A percentile compares a stretch with the other conserved stretches of the same genome.
Evolutionary conservation across 2,113 vertebrate genomes (phyloP).

Genomic region (Sylvietta virens): DNA sequence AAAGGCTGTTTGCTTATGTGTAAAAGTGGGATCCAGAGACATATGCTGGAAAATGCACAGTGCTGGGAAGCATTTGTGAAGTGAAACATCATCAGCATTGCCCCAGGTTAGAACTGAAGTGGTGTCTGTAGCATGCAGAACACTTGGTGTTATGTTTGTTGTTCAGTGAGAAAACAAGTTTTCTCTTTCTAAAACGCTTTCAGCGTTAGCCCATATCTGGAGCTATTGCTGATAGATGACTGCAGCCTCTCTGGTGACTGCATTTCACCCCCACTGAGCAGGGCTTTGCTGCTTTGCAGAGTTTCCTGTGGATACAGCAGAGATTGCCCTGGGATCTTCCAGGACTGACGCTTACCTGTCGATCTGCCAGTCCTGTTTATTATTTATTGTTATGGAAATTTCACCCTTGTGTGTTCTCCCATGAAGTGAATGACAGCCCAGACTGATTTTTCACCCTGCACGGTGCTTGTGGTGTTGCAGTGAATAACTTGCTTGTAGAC

Average conservation of each 20-base stretch:
- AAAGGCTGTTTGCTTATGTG: not conserved
- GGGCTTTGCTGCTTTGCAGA: not conserved
- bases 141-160: rapidly evolving
- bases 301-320: not conserved
- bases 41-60: not conserved
- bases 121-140: not conserved
- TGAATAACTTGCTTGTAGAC: not conserved
- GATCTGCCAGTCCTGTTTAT: not conserved
- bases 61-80: not conserved
- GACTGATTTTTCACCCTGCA: not conserved
- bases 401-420: not conserved
- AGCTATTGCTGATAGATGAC: not conserved
- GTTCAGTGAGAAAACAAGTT: not conserved
- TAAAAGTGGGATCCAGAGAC: not conserved
- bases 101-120: not conserved
- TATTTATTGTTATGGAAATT: conserved; percentile 19
- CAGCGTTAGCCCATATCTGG: rapidly evolving
- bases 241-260: not conserved
- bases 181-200: not conserved
- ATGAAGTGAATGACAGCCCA: not conserved
- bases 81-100: not conserved
- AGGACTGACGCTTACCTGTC: not conserved
- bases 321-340: not conserved
- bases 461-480: not conserved
- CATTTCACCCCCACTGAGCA: not conserved